Evolutionary conservation across 2,797 vertebrate genomes (phyloP), one percentile per base, ranked within the genome.

Genomic region (Botia kubotai): DNA sequence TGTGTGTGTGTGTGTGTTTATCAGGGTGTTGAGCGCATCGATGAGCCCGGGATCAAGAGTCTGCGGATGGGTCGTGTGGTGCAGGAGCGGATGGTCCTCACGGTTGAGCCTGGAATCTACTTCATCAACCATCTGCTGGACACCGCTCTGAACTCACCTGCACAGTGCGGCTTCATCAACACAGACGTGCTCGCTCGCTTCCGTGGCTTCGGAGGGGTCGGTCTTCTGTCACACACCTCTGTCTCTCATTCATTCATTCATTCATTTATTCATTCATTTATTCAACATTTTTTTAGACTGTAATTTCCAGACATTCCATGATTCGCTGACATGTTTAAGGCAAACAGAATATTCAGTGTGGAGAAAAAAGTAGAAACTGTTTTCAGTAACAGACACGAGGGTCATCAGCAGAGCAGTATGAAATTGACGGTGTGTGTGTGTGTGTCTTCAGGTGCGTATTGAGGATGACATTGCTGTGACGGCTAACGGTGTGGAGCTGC

Each of bases 41-140:
- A 95, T 0, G 89, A 94, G 88, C 97, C 97, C 0, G 98, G 97
- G 4, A 94, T 99, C 73, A 91, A 81, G 48, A 97, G 94, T 87
- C 93, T 99, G 68, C 94, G 96, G 2, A 99, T 98, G 0, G 93
- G 96, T 0, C 95, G 97, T 1, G 78, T 57, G 77, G 95, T 99
- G 77, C 87, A 93, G 88, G 93, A 93, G 46, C 92, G 96, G 83
- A 99, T 99, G 98, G 97, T 99, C 79, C 95, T 99, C 80, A 99
- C 97, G 0, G 90, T 99, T 29, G 97, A 99, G 87, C 97, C 97
- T 0, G 97, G 97, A 53, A 97, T 99, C 81, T 99, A 99, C 89
- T 99, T 99, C 93, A 98, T 99, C n/a, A 89, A 97, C 89, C 96
- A 91, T 86, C 93, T 98, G 29, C 92, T 99, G 90, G 94, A 99